Evolutionary conservation across 2,797 vertebrate species (phyloP), one percentile per base, ranked within the genome.

Genomic region (Acomys russatus): DNA sequence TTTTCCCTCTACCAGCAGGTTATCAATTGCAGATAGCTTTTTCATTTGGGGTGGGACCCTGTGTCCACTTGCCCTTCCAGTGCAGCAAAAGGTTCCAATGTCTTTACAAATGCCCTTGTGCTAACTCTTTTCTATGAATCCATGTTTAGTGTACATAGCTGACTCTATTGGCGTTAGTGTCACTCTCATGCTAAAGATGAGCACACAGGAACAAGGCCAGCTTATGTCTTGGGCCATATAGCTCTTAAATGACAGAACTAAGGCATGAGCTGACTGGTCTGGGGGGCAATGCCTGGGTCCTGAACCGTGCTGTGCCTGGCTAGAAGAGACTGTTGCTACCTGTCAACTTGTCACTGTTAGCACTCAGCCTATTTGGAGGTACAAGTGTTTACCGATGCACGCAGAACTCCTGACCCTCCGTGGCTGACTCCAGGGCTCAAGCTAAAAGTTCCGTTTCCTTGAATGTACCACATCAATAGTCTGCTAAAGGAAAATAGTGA

Each of bases 381-480:
- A 56, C 59, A 66, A 5, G 2, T 59, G 15, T 89, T 84, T 82
- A 25, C n/a, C 70, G 73, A 38, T 64, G 94, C 33, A 68, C 61
- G 74, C 1, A 49, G 51, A 77, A 82, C 1, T 9, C 33, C 9
- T 78, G 10, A n/a, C 76, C 44, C 51, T 82, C 88, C 77, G 66
- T 70, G 56, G 66, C 8, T 88, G 38, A 88, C 28, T 88, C 63
- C n/a, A 64, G 74, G 33, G 78, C 73, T 92, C 38, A 94, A 83
- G n/a, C 33, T 73, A 59, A 77, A 91, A 96, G 64, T 77, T 71
- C 79, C 93, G 28, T 83, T 94, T 93, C 94, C n/a, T 79, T 15
- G 51, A 90, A 71, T 12, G 22, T 7, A 61, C 2, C 92, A 35
- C 63, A 49, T 59, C 96, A 61, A 6, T 4, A 83, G 54, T 94